These are phyloP conservation scores for Reinhardtius hippoglossoides DNA, from an alignment of 2,113 vertebrate species.

Conservation along the genomic window DNA sequence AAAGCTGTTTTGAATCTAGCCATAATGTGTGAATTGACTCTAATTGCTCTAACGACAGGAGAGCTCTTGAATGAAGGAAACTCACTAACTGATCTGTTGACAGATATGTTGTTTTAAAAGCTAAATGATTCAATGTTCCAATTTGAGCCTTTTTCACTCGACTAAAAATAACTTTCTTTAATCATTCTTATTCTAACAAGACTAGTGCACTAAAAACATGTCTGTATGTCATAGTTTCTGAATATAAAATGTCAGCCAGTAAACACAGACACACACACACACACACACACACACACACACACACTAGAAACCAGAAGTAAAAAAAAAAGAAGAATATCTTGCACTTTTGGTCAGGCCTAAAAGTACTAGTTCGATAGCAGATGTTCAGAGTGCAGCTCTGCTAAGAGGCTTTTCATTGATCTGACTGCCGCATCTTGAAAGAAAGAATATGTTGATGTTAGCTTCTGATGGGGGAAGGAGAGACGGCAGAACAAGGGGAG, in stretches of 20 bases:
- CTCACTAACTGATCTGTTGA: not conserved
- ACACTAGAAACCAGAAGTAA: not conserved
- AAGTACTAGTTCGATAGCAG: slow-evolving; percentile 56
- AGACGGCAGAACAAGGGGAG: not conserved
- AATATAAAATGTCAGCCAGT: not conserved
- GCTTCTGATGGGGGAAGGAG: slow-evolving; percentile 13
- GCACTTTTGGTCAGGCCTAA: slow-evolving; percentile 41
- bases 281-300: not conserved
- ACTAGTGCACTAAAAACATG: no score
- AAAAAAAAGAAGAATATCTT: slow-evolving; percentile 31
- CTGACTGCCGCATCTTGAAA: slow-evolving; percentile 55
- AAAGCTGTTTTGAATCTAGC: not conserved
- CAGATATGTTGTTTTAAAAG: not conserved
- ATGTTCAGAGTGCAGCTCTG: slow-evolving; percentile 42
- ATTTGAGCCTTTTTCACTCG: no score
- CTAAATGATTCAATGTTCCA: not conserved
- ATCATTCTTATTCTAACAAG: not conserved
- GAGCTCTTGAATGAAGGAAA: not conserved
- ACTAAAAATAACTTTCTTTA: not conserved
- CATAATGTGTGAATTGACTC: not conserved
- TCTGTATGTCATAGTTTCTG: not conserved
- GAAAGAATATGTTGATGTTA: slow-evolving; percentile 52
- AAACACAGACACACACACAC: not conserved
- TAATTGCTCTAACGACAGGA: not conserved
- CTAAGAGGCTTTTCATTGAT: slow-evolving; percentile 72